A percentile compares a stretch with the other conserved stretches of the same genome.
These are phyloP conservation scores for Azorinus chamasolen DNA, from an alignment of 2,888 invertebrate species.

Conservation along the genomic window DNA sequence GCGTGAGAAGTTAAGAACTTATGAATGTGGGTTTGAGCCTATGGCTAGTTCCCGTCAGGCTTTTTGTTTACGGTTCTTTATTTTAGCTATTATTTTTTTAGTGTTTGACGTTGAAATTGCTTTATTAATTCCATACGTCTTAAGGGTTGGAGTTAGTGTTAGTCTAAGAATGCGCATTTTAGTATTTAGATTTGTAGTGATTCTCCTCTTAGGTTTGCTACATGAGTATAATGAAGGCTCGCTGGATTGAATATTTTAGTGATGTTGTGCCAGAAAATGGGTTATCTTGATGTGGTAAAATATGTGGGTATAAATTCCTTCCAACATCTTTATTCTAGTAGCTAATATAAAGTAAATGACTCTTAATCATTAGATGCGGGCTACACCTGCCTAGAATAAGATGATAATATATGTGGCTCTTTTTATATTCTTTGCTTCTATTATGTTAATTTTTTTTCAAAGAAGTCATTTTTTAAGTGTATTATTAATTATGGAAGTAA, in stretches of 20 bases:
- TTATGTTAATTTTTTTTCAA: not conserved
- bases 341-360: not conserved
- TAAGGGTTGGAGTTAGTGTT: not conserved
- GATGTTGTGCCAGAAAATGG: slow-evolving; percentile 24
- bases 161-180: too few species aligned
- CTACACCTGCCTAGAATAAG: not conserved
- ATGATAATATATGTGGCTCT: not conserved
- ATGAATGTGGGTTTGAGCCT: slow-evolving; percentile 90
- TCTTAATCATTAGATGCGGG: not conserved
- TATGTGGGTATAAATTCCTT: slow-evolving; percentile 29
- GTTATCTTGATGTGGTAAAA: slow-evolving; percentile 65
- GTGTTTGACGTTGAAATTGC: slow-evolving; percentile 92
- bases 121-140: slow-evolving; percentile 88
- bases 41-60: slow-evolving; percentile 88
- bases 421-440: not conserved
- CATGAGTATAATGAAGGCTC: slow-evolving; percentile 49
- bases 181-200: too few species aligned
- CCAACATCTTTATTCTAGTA: not conserved
- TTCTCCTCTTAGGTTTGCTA: slow-evolving; percentile 13
- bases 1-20: slow-evolving; percentile 86
- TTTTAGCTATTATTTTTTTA: slow-evolving; percentile 90
- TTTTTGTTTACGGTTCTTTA: slow-evolving; percentile 90
- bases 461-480: not conserved
- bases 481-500: not conserved
- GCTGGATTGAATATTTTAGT: slow-evolving; percentile 20